A percentile compares a stretch with the other conserved stretches of the same genome.
These are phyloP conservation scores for Boloria selene DNA, from an alignment of 2,888 invertebrate species.

Conservation along the genomic window DNA sequence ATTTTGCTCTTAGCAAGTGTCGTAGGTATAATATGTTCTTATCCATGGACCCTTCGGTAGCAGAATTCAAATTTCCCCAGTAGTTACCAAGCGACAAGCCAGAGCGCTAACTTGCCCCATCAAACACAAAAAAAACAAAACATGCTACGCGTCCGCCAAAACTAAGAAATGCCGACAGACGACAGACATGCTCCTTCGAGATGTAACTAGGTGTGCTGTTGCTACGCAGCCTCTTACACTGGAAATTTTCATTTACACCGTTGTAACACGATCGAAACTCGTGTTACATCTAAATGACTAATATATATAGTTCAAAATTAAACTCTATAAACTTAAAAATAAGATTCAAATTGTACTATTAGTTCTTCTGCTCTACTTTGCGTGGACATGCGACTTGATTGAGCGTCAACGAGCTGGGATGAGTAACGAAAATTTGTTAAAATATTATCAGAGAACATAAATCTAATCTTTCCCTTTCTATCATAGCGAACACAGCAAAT, in stretches of 20 bases:
- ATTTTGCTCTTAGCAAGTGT: too few relatives aligned
- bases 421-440: slow-evolving; percentile 17
- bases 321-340: background rate
- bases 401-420: slow-evolving; percentile 20
- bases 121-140: slow-evolving; percentile 8
- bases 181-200: slow-evolving; percentile 12
- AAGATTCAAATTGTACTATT: background rate
- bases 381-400: slow-evolving; percentile 16
- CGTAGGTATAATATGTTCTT: too few relatives aligned
- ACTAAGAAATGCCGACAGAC: slow-evolving; percentile 9
- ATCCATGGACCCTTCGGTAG: background rate
- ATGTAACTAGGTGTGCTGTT: slow-evolving; percentile 5
- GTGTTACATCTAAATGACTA: background rate
- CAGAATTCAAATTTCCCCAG: background rate
- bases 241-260: background rate
- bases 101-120: slow-evolving; percentile 1
- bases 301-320: background rate
- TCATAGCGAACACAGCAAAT: background rate
- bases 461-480: background rate
- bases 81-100: slow-evolving; percentile 1
- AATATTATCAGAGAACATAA: slow-evolving; percentile 9
- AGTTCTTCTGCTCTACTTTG: slow-evolving; percentile 9
- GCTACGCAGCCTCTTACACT: background rate
- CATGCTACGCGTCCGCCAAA: slow-evolving; percentile 10
- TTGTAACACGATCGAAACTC: background rate